Base-by-base conservation (phyloP, 2,888 invertebrate genomes). In the Gastracanthus pulcherrimus region DNA sequence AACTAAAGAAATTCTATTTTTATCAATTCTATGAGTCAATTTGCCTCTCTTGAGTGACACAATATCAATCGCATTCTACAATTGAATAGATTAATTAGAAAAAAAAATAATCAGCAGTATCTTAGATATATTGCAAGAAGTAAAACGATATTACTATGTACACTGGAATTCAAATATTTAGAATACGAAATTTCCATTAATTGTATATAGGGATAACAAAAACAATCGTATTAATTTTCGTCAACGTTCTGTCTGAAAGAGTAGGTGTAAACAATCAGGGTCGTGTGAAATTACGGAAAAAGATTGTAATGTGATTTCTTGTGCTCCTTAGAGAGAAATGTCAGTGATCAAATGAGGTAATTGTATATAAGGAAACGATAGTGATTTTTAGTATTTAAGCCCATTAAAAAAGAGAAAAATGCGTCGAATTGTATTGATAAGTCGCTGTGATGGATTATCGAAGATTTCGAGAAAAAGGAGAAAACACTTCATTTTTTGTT, bases 1-100 rank as follows among this genome's bases (percentile, higher is more conserved):
- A 62, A 81, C 80, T 76, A 71, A 78, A 82, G 41, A 82, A 66
- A 82, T 77, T 38, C 72, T 86, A 69, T 84, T 83, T 83, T 83
- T 83, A 83, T 81, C 78, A 58, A 81, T 76, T 76, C 75, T 76
- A 76, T 62, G n/a, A 75, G 78, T 80, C 78, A 81, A 81, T 83
- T 71, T 31, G 6, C 70, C 51, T 62, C 38, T 79, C 51, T 11
- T 55, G 66, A 81, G 51, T 67, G 45, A 83, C 60, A 81, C 74
- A 74, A 75, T 83, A 83, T 83, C 81, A 83, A 83, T 66, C 51
- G 9, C 45, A 76, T 62, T 76, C 51, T 74, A 48, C 19, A 78
- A 67, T 64, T 64, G 19, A 45, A 36, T 66, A 74, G 19, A 19
- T 45, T 60, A 66, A 66, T 71, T 67, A 67, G 66, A 75, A 19